Evolutionary conservation across 2,888 invertebrate genomes (phyloP).

Genomic region (Lissocephala sabroskyi): DNA sequence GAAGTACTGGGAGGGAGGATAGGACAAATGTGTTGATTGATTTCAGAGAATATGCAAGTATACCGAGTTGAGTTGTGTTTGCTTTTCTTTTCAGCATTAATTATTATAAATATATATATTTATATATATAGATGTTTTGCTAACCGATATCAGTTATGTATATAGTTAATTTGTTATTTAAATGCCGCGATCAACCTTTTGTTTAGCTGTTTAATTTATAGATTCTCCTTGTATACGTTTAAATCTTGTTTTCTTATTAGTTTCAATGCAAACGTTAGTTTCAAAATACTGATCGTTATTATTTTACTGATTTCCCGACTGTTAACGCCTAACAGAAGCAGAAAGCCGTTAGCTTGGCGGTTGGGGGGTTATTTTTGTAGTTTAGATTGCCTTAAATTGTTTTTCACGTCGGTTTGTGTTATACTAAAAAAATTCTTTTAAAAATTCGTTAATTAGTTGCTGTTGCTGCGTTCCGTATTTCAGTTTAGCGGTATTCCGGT

Average conservation of each 20-base stretch:
- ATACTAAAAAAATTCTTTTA: conserved; percentile 3
- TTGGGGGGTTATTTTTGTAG: conserved; percentile 4
- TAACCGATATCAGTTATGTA: conserved; percentile 3
- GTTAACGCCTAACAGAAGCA: conserved; percentile 15
- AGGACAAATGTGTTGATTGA: not conserved
- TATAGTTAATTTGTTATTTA: conserved; percentile 27
- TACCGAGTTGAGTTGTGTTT: not conserved
- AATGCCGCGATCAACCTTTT: conserved; percentile 57
- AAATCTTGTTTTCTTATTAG: conserved; percentile 7
- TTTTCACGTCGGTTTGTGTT: conserved; percentile 6
- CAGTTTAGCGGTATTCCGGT: conserved; percentile 2
- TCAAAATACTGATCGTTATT: conserved; percentile 52
- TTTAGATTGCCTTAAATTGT: conserved; percentile 23
- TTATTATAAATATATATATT: conserved; percentile 14
- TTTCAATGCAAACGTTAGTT: too few species aligned
- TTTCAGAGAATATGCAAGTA: not conserved
- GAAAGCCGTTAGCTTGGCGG: conserved; percentile 31
- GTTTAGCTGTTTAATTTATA: conserved; percentile 32
- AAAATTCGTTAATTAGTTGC: conserved; percentile 33
- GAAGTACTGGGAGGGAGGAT: too few species aligned
- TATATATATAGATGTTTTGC: conserved; percentile 15
- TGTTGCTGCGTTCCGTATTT: conserved; percentile 8
- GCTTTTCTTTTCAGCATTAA: conserved; percentile 22
- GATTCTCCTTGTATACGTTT: not conserved
- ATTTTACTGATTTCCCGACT: conserved; percentile 23